phyloP scores from a whole-genome alignment of 2,113 vertebrate species.

The Polyodon spathula region DNA sequence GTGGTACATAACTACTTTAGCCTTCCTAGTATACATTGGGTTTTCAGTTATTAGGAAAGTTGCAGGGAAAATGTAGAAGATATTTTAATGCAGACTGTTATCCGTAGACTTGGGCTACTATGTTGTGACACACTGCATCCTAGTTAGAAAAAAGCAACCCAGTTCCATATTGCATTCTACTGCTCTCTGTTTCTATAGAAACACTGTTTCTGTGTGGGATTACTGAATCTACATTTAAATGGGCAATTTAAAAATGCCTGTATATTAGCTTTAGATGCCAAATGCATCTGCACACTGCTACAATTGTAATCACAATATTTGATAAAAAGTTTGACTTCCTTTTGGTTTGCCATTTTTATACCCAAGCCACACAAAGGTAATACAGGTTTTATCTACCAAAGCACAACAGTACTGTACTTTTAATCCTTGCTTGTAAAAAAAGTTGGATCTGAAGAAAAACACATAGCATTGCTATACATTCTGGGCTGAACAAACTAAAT shows the following conservation, averaged over 20 bases:
- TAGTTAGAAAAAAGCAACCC: slow-evolving; percentile 8
- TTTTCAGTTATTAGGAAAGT: not conserved
- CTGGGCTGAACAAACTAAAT: not conserved
- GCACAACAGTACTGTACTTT: no score
- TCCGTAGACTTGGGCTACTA: not conserved
- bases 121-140: slow-evolving; percentile 7
- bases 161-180: slow-evolving; percentile 30
- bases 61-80: no score
- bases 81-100: slow-evolving; percentile 14
- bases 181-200: slow-evolving; percentile 43
- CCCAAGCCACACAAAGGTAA: no score
- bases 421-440: no score
- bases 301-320: not conserved
- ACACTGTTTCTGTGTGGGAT: slow-evolving; percentile 31
- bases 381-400: no score
- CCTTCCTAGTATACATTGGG: not conserved
- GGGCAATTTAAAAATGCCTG: slow-evolving; percentile 20
- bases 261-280: not conserved
- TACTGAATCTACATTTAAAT: slow-evolving; percentile 41
- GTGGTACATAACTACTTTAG: not conserved
- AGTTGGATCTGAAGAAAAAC: no score
- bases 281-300: not conserved
- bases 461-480: not conserved
- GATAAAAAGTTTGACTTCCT: not conserved
- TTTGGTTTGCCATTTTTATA: slow-evolving; percentile 3